Evolutionary conservation across 64 coral and sea anemone genomes (phyloP).

Genomic region (Montipora efflorescens): DNA sequence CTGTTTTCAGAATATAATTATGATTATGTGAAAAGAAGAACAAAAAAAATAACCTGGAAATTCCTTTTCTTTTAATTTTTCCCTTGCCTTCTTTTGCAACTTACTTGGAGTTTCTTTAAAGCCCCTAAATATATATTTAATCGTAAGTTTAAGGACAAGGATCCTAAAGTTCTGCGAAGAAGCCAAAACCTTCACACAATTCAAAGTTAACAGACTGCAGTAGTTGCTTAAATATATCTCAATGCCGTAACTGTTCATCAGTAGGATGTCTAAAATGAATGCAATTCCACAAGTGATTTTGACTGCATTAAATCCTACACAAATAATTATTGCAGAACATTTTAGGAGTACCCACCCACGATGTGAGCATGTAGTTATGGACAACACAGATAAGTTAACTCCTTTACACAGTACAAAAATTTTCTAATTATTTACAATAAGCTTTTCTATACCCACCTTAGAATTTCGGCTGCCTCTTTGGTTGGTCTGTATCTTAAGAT

Average conservation of each 20-base stretch:
- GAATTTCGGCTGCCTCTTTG: constrained; percentile 1
- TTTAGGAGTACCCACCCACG: background rate
- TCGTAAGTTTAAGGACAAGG: background rate
- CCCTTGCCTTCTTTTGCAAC: background rate
- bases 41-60: background rate
- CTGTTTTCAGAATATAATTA: background rate
- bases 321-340: background rate
- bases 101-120: background rate
- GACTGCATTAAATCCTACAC: background rate
- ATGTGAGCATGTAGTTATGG: background rate
- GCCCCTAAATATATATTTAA: background rate
- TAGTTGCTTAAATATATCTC: too few relatives aligned
- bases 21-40: background rate
- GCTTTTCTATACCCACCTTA: background rate
- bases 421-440: constrained; percentile 8
- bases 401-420: constrained; percentile 6
- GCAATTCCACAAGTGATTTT: background rate
- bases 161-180: too few relatives aligned
- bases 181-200: too few relatives aligned
- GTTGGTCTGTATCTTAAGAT: background rate
- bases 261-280: background rate
- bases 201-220: too few relatives aligned
- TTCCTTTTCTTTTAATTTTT: background rate
- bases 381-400: background rate
- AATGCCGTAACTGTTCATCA: too few relatives aligned